These are phyloP conservation scores for Odontocolon sp. DNA, from an alignment of 2,888 invertebrate genomes.

Conservation along the genomic window DNA sequence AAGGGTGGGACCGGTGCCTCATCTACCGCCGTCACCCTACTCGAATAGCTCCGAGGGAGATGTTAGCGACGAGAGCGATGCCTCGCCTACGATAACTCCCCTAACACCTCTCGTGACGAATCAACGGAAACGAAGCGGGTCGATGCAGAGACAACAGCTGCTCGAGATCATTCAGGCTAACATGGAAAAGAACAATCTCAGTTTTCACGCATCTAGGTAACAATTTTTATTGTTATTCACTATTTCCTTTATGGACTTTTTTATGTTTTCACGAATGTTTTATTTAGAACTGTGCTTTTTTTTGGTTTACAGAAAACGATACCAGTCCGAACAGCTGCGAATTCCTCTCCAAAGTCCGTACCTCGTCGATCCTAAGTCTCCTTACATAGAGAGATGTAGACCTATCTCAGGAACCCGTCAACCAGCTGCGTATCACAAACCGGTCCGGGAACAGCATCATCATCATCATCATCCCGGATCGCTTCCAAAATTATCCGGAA, in stretches of 20 bases:
- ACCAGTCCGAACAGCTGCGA: slow-evolving; percentile 75
- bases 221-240: slow-evolving; percentile 61
- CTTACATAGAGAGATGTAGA: slow-evolving; percentile 67
- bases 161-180: slow-evolving; percentile 94
- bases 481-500: slow-evolving; percentile 71
- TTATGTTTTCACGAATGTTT: not conserved
- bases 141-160: slow-evolving; percentile 90
- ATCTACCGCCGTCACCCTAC: slow-evolving; percentile 77
- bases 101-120: slow-evolving; percentile 81
- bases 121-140: slow-evolving; percentile 86
- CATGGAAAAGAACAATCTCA: slow-evolving; percentile 94
- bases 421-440: slow-evolving; percentile 71
- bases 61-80: slow-evolving; percentile 77
- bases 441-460: slow-evolving; percentile 73
- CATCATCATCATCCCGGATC: slow-evolving; percentile 64
- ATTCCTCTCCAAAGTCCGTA: slow-evolving; percentile 72
- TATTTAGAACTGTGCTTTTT: not conserved
- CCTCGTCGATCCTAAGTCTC: slow-evolving; percentile 69
- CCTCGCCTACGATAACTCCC: slow-evolving; percentile 75
- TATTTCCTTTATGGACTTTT: not conserved
- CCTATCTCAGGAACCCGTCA: slow-evolving; percentile 65
- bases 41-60: slow-evolving; percentile 79
- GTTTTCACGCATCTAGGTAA: slow-evolving; percentile 91
- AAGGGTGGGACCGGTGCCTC: slow-evolving; percentile 76
- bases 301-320: slow-evolving; percentile 76